Evolutionary conservation across 1,140 invertebrate genomes (phyloP), one percentile per base, ranked within the genome.

Genomic region (Drosophila paulistorum): DNA sequence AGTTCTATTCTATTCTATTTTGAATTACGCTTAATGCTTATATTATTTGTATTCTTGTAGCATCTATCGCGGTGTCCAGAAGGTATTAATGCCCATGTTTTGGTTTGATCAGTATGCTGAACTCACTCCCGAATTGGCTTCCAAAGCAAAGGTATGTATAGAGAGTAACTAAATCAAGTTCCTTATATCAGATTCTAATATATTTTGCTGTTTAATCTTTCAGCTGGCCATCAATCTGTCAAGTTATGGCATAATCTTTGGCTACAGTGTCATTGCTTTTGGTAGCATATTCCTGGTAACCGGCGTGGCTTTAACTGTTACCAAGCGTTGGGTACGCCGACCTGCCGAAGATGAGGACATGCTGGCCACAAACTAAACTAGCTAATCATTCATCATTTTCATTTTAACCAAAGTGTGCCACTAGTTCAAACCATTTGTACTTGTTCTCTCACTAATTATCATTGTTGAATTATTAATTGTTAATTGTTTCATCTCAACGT

Each of bases 101-200:
- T 96, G 96, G 96, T 97, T 97, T 91, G 92, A 93, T 10, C 96
- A 97, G 92, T 93, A 94, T 71, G 94, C 94, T 20, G 71, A 91
- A 54, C 92, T 96, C 17, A 94, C 94, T n/a, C 76, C 93, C 26
- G 90, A 94, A n/a, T 93, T 95, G 69, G 94, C 94, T 1, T 81
- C 74, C 6, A 80, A 93, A 83, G 93, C 95, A 0, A 94, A 94
- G 74, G 85, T 94, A 45, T 81, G 65, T 1, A 26, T 17, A 0
- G 7, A 5, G 9, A 11, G 9, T 5, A 20, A 13, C 9, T 11
- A 0, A 13, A 17, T 7, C 2, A n/a, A 11, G 11, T 39, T 39
- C 11, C 4, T 11, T 39, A 13, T 1, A 39, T 14, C 41, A 5
- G 1, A 42, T 42, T 42, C 37, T 33, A 10, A 17, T 54, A 41